A percentile compares a stretch with the other conserved stretches of the same genome.
Conservation (phyloP, 2,888 invertebrate species). For the Metacarcinus magister region DNA sequence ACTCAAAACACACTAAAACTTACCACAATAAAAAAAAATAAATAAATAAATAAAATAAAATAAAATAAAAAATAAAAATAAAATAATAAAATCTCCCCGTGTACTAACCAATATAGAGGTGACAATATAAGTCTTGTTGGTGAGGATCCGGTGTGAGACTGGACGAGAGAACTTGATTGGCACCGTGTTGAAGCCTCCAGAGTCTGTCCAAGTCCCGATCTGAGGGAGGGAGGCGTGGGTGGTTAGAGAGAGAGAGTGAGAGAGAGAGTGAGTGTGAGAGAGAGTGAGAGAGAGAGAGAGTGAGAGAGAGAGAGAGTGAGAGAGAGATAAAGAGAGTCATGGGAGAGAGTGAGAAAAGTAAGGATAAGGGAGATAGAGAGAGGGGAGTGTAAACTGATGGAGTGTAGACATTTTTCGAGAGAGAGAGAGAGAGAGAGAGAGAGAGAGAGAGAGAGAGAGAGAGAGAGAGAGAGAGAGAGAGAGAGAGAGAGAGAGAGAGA, state of each 20-base stretch:
- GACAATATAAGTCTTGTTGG: conserved; percentile 94
- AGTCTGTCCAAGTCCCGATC: conserved; percentile 95
- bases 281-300: conserved; percentile 21
- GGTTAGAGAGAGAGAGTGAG: conserved; percentile 1
- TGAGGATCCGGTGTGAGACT: conserved; percentile 87
- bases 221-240: too few species aligned
- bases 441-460: conserved; percentile 9
- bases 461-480: neutral
- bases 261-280: conserved; percentile 19
- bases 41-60: too few species aligned
- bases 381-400: neutral
- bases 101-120: conserved; percentile 90
- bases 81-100: neutral
- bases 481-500: neutral
- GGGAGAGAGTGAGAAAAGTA: neutral
- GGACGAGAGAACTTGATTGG: conserved; percentile 88
- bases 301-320: conserved; percentile 14
- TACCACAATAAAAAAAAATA: too few species aligned
- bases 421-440: conserved; percentile 46
- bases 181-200: conserved; percentile 90
- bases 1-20: too few species aligned
- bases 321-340: conserved; percentile 11
- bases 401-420: too few species aligned
- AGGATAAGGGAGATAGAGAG: neutral
- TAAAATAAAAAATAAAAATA: too few species aligned